Evolutionary conservation across 2,797 vertebrate species (phyloP), one percentile per base, ranked within the genome.

Genomic region (Kryptopterus vitreolus): DNA sequence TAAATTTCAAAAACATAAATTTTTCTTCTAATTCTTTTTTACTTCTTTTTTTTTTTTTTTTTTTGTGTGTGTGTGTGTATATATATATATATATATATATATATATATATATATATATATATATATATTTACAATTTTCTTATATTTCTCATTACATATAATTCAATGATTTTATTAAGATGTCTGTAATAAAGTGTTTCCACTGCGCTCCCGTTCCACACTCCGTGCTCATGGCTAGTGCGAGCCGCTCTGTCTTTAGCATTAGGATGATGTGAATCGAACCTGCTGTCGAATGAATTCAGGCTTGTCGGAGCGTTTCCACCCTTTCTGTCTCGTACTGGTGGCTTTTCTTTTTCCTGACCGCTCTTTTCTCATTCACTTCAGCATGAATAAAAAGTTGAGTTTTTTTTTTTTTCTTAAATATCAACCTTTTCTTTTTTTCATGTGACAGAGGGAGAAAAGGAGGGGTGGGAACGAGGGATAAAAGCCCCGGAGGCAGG

Each of bases 401-500:
- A 83, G 74, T 62, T 82, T 61, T 74, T 31, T 24, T 29, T 65
- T 63, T 58, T 22, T 13, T 58, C 35, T 10, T 43, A 43, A 10
- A 65, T 43, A 76, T 79, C 53, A 72, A 72, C 59, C 43, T 46
- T 62, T 65, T 48, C 69, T 61, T 46, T 65, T n/a, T 53, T 29
- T 59, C 74, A 31, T 81, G 82, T 83, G 79, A 82, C 80, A 84
- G 55, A 86, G 83, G 66, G 46, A 68, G 29, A 52, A 52, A 38
- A 83, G 85, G 82, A 84, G 82, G 78, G 83, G 71, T 18, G 71
- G 33, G 24, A 43, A 10, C 38, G n/a, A 57, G 81, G 68, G 46
- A 82, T 79, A 81, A 87, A 86, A 89, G 88, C 89, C 87, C 87
- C 86, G 85, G 89, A 90, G 92, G 90, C 88, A 88, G 89, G 88